These are phyloP conservation scores for Acanthacorydalis orientalis DNA, from an alignment of 2,888 invertebrate genomes.

Conservation along the genomic window DNA sequence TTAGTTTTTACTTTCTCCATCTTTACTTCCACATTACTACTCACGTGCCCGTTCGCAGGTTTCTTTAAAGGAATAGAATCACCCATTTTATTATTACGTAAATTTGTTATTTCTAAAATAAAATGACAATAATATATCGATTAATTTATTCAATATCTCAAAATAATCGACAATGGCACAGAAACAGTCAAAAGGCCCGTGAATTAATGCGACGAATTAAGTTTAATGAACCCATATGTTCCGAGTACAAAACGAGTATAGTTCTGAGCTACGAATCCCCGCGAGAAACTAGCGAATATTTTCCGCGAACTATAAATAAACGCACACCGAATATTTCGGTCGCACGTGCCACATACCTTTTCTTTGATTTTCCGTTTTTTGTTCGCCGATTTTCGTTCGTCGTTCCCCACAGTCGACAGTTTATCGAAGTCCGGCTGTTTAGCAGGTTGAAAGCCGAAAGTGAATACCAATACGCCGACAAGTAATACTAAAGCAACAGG, in stretches of 20 bases:
- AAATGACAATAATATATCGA: too few relatives aligned
- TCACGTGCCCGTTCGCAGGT: constrained; percentile 41
- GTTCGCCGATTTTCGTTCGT: constrained; percentile 48
- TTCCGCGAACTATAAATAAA: background rate
- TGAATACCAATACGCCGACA: constrained; percentile 55
- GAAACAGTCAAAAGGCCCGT: too few relatives aligned
- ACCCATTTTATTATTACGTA: too few relatives aligned
- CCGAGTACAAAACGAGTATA: background rate
- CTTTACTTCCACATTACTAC: constrained; percentile 36
- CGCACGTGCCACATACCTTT: constrained; percentile 36
- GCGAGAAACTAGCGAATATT: too few relatives aligned
- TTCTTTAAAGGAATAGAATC: constrained; percentile 29
- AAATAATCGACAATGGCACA: too few relatives aligned
- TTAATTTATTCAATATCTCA: too few relatives aligned
- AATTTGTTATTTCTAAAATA: too few relatives aligned
- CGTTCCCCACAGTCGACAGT: constrained; percentile 37
- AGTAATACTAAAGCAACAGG: constrained; percentile 47
- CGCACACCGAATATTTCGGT: background rate
- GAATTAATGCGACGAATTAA: too few relatives aligned
- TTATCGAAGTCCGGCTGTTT: constrained; percentile 69
- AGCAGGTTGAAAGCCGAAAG: constrained; percentile 62
- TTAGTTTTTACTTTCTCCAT: constrained; percentile 32
- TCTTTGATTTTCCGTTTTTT: constrained; percentile 56
- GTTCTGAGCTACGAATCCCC: too few relatives aligned
- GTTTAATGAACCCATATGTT: constrained; percentile 10